These are phyloP conservation scores for Tragelaphus strepsiceros DNA, from an alignment of 2,113 vertebrate genomes.

Conservation along the genomic window DNA sequence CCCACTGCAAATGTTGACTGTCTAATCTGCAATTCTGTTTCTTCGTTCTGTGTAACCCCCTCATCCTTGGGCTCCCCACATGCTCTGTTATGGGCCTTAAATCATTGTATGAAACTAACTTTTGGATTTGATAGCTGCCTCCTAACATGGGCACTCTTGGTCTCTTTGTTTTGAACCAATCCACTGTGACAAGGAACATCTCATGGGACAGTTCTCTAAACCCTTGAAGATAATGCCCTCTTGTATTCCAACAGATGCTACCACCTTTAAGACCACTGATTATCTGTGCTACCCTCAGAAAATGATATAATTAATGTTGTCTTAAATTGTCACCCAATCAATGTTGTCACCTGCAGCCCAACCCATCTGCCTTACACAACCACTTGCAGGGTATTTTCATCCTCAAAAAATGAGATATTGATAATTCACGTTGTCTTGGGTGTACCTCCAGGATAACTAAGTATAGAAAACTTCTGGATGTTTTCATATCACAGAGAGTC, in stretches of 20 bases:
- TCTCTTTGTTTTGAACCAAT: not conserved
- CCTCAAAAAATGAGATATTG: not conserved
- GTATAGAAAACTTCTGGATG: not conserved
- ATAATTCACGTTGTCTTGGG: not conserved
- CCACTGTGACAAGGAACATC: rapidly evolving
- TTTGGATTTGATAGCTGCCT: not conserved
- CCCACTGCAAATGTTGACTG: not conserved
- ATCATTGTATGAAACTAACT: not conserved
- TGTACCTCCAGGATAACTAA: not conserved
- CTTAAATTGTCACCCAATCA: not conserved
- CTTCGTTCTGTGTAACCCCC: not conserved
- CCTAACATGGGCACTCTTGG: not conserved
- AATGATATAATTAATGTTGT: not conserved
- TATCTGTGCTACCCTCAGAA: not conserved
- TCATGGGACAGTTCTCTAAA: not conserved
- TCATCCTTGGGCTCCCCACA: not conserved
- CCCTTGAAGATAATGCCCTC: not conserved
- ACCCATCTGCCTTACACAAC: not conserved
- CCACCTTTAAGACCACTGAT: not conserved
- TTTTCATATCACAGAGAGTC: not conserved
- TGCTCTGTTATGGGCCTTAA: not conserved
- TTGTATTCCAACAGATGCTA: not conserved
- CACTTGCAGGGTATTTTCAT: not conserved
- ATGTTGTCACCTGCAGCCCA: not conserved
- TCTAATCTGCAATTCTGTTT: not conserved